Percentiles rank a stretch among this genome's conserved stretches.
Conservation (phyloP, 2,113 vertebrate genomes). For the Ptilorrhoa leucosticta region DNA sequence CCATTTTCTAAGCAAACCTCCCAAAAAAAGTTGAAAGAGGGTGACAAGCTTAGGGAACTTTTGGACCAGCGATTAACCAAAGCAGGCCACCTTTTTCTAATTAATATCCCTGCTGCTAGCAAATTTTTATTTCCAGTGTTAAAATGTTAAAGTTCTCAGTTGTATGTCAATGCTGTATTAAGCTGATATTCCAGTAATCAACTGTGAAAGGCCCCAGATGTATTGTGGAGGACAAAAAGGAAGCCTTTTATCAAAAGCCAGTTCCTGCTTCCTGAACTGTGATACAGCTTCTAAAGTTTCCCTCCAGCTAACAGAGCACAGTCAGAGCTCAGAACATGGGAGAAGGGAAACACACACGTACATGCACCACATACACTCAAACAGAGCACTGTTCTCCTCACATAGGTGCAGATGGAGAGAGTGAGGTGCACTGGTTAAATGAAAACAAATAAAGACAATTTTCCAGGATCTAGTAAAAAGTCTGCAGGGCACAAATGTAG, state of each 20-base stretch:
- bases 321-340: slow-evolving; percentile 9
- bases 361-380: background rate
- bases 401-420: background rate
- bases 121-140: slow-evolving; percentile 41
- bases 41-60: slow-evolving; percentile 16
- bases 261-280: slow-evolving; percentile 74
- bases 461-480: background rate
- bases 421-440: background rate
- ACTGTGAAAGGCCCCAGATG: slow-evolving; percentile 67
- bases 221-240: slow-evolving; percentile 63
- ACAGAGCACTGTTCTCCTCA: background rate
- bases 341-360: background rate
- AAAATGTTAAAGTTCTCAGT: slow-evolving; percentile 57
- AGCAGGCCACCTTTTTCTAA: slow-evolving; percentile 36
- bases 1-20: background rate
- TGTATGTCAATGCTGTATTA: slow-evolving; percentile 61
- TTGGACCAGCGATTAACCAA: slow-evolving; percentile 45
- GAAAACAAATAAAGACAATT: background rate
- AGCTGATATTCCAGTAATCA: slow-evolving; percentile 68
- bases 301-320: slow-evolving; percentile 24
- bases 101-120: slow-evolving; percentile 34
- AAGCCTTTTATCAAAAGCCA: slow-evolving; percentile 77
- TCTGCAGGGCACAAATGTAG: background rate
- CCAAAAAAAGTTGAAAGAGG: background rate
- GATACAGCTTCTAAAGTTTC: slow-evolving; percentile 64